Percentiles rank a stretch among this genome's conserved stretches.
phyloP scores from a whole-genome alignment of 2,113 vertebrate genomes.

The Mastomys coucha region DNA sequence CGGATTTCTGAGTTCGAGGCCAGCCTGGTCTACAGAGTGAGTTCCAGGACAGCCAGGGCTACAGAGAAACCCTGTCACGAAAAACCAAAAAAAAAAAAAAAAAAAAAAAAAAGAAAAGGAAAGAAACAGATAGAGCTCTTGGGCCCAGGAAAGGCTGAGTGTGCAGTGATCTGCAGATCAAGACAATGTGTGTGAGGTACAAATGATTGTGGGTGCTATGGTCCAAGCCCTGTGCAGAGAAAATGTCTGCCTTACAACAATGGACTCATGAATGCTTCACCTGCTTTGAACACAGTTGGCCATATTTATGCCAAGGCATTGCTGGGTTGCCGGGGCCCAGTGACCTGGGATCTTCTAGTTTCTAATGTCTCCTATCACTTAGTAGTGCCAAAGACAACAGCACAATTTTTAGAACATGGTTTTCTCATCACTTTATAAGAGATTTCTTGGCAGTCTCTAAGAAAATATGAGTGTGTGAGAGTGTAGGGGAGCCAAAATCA shows the following conservation, averaged over 20 bases:
- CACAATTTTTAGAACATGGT: neutral
- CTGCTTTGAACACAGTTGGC: neutral
- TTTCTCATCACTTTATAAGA: neutral
- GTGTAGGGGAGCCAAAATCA: neutral
- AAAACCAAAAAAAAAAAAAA: too few species aligned
- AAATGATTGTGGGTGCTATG: neutral
- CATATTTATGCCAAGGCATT: neutral
- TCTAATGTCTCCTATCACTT: neutral
- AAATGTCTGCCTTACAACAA: too few species aligned
- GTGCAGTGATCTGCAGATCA: neutral
- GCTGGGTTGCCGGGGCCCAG: neutral
- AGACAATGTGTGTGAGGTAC: neutral
- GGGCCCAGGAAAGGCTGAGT: neutral
- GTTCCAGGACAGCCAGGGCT: too few species aligned
- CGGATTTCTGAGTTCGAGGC: too few species aligned
- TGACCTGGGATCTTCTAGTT: neutral
- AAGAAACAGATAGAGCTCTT: neutral
- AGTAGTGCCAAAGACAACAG: neutral
- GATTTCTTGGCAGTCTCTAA: neutral
- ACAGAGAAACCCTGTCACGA: too few species aligned
- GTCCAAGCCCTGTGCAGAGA: too few species aligned
- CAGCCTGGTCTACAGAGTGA: too few species aligned
- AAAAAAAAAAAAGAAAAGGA: neutral
- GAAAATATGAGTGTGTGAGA: neutral
- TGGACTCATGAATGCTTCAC: neutral